Percentiles rank a stretch among this genome's conserved stretches.
These are phyloP conservation scores for Ptiloglossa arizonensis DNA, from an alignment of 1,140 invertebrate species.

Conservation along the genomic window DNA sequence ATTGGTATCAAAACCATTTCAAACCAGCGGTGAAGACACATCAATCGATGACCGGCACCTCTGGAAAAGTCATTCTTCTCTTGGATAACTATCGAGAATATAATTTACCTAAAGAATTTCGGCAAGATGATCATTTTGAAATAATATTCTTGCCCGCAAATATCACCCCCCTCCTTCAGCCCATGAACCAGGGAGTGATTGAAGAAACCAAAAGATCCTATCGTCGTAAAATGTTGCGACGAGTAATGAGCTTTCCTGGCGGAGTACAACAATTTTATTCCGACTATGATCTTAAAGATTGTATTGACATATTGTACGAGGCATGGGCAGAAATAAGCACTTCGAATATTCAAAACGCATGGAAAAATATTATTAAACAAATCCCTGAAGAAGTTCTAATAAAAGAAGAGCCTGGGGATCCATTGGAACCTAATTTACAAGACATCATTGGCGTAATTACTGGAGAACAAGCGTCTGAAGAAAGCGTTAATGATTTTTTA, in stretches of 20 bases:
- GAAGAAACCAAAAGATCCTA: not conserved
- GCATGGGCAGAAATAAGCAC: not conserved
- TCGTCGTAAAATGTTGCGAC: not conserved
- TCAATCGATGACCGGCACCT: not conserved
- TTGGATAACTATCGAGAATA: not conserved
- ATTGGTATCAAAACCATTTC: slow-evolving; percentile 9
- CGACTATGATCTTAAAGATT: slow-evolving; percentile 9
- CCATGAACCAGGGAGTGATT: not conserved
- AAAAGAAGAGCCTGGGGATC: not conserved
- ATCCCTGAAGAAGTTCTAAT: too few species aligned
- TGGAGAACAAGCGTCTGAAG: not conserved
- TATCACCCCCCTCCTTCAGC: not conserved
- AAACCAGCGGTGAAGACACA: not conserved
- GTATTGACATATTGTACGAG: not conserved
- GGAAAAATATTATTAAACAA: not conserved
- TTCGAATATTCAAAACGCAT: not conserved
- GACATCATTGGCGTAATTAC: not conserved
- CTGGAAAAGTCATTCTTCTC: not conserved
- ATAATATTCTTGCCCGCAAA: not conserved
- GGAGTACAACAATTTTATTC: not conserved
- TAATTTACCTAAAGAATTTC: not conserved
- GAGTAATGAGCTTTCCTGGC: not conserved
- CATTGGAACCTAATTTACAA: not conserved
- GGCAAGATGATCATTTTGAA: not conserved
- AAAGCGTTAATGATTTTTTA: slow-evolving; percentile 11